Evolutionary conservation across 2,113 vertebrate species (phyloP).

Genomic region (Rafetus swinhoei): DNA sequence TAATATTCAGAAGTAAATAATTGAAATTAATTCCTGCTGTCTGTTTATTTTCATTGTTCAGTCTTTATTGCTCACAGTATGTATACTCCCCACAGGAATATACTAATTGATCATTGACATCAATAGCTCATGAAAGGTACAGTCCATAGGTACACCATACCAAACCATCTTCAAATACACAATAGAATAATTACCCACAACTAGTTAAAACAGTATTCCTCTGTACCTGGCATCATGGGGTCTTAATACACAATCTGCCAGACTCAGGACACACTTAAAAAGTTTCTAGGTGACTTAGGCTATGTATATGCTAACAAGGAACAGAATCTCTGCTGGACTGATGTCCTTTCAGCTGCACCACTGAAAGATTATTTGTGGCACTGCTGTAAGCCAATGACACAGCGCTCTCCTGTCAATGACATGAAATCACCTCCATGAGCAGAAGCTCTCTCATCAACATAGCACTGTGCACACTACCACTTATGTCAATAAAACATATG

Average conservation of each 20-base stretch:
- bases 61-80: background rate
- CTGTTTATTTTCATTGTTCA: slow-evolving; percentile 15
- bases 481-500: too few relatives aligned
- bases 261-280: background rate
- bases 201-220: slow-evolving; percentile 22
- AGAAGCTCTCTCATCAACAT: too few relatives aligned
- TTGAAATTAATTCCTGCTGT: slow-evolving; percentile 22
- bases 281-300: background rate
- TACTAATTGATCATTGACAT: slow-evolving; percentile 3
- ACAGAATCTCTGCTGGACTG: too few relatives aligned
- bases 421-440: too few relatives aligned
- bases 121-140: slow-evolving; percentile 18
- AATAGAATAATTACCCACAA: background rate
- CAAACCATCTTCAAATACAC: background rate
- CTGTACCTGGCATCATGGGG: background rate
- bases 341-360: too few relatives aligned
- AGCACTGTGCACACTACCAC: too few relatives aligned
- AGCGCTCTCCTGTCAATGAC: too few relatives aligned
- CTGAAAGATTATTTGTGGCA: too few relatives aligned
- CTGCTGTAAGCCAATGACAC: too few relatives aligned
- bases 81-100: background rate
- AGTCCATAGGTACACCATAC: background rate
- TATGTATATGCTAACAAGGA: background rate
- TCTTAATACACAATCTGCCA: background rate
- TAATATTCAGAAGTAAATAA: slow-evolving; percentile 22